A percentile compares a stretch with the other conserved stretches of the same genome.
phyloP scores from a whole-genome alignment of 2,113 vertebrate species.

The Etheostoma spectabile region DNA sequence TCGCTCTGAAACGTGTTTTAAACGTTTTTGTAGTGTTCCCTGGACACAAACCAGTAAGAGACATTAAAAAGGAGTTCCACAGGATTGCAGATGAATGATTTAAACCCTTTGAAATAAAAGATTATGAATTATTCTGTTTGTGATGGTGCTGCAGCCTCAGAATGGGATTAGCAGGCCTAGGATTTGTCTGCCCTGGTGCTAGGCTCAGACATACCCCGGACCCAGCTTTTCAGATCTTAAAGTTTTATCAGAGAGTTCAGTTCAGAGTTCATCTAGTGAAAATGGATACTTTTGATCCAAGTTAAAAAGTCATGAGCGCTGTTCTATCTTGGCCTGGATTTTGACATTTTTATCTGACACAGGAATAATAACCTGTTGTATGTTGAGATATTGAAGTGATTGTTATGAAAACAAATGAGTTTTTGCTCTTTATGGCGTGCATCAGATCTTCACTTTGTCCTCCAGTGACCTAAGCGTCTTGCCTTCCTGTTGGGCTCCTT shows the following conservation, averaged over 20 bases:
- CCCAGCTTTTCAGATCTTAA: constrained; percentile 34
- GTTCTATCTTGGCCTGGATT: not conserved
- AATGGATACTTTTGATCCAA: constrained; percentile 20
- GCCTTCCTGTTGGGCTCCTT: not conserved
- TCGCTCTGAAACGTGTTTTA: too few relatives aligned
- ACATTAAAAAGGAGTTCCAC: too few relatives aligned
- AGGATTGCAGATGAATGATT: too few relatives aligned
- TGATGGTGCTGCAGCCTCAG: too few relatives aligned
- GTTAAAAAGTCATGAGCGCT: constrained; percentile 12
- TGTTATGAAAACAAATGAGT: not conserved
- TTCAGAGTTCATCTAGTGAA: constrained; percentile 5
- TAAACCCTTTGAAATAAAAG: too few relatives aligned
- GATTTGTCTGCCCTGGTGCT: not conserved
- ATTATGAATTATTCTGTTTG: too few relatives aligned
- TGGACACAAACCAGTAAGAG: too few relatives aligned
- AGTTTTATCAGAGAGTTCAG: constrained; percentile 35
- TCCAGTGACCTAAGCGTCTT: not conserved
- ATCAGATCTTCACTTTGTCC: not conserved
- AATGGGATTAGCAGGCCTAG: too few relatives aligned
- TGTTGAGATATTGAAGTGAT: not conserved
- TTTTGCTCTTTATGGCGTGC: not conserved
- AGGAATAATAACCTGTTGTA: not conserved
- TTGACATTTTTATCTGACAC: constrained; percentile 5
- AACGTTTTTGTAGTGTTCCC: too few relatives aligned
- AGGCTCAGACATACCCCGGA: not conserved